These are phyloP conservation scores for Drosophila teissieri DNA, from an alignment of 1,140 invertebrate genomes.

Conservation along the genomic window DNA sequence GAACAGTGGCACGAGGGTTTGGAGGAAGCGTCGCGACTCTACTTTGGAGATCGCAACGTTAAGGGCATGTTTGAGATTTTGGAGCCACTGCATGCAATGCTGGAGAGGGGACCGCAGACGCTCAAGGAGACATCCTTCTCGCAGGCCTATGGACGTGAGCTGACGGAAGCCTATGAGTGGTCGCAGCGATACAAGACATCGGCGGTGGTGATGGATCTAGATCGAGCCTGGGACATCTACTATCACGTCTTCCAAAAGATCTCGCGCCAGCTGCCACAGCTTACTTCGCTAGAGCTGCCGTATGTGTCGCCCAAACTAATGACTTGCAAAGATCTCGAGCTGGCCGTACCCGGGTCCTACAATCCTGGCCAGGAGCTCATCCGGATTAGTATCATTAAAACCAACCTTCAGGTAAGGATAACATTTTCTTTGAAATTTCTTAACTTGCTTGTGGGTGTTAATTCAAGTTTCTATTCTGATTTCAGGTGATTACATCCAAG, in stretches of 20 bases:
- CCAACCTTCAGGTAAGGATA: constrained; percentile 86
- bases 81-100: constrained; percentile 96
- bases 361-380: constrained; percentile 90
- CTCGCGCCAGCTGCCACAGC: constrained; percentile 95
- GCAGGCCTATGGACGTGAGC: constrained; percentile 97
- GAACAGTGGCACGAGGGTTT: constrained; percentile 99
- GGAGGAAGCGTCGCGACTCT: constrained; percentile 98
- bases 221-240: constrained; percentile 99
- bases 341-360: constrained; percentile 98
- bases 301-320: constrained; percentile 95
- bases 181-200: constrained; percentile 94
- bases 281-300: constrained; percentile 95
- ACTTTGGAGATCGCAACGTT: constrained; percentile 97
- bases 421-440: background rate
- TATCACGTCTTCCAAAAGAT: constrained; percentile 99
- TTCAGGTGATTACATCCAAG: constrained; percentile 96
- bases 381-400: constrained; percentile 94
- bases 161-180: constrained; percentile 97
- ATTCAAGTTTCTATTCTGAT: background rate
- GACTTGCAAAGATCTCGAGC: constrained; percentile 94
- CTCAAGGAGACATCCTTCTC: constrained; percentile 98
- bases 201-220: constrained; percentile 94
- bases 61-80: constrained; percentile 98
- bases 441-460: background rate
- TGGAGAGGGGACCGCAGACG: constrained; percentile 97